Evolutionary conservation across 1,140 invertebrate genomes (phyloP), one percentile per base, ranked within the genome.

Genomic region (Aphidius gifuensis): DNA sequence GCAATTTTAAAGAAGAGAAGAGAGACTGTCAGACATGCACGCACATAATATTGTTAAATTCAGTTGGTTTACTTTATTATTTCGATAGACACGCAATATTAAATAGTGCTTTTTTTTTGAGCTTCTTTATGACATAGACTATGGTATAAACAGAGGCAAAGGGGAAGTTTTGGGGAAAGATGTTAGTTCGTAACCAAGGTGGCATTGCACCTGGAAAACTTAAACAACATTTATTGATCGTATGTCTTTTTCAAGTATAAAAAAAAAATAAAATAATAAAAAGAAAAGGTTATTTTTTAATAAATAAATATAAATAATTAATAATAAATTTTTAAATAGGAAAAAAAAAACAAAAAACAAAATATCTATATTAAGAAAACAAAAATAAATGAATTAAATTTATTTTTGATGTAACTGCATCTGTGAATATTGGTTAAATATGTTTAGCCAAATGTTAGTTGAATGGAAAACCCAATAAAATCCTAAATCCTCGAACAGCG

Each of bases 401-500:
- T 32, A 32, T 32, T 32, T 32, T 1, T 32, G 23, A 32, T 32
- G 23, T 32, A 32, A 32, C 23, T 32, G 23, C 23, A 32, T 32
- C 1, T 32, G 23, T 32, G 23, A 32, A 32, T 32, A 3, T 32
- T 32, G 23, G 53, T 43, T 5, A 55, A 55, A 55, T 55, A 2
- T 43, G 53, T 55, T 55, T 43, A 44, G 53, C 40, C 53, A 55
- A 43, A 6, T 49, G 49, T 60, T 69, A 64, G 64, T 66, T 56
- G 62, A 45, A 60, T 45, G 56, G 53, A 66, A 69, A 65, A 43
- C 56, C 65, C 55, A 47, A 47, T 49, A 32, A 43, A 64, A 55
- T 55, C 62, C 46, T 32, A 64, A 66, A 69, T 69, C 66, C 68
- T 61, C 11, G 62, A 59, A 61, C n/a, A 64, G 68, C 50, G 65